A percentile compares a stretch with the other conserved stretches of the same genome.
Evolutionary conservation across 2,113 vertebrate species (phyloP).

Genomic region (Sus scrofa): DNA sequence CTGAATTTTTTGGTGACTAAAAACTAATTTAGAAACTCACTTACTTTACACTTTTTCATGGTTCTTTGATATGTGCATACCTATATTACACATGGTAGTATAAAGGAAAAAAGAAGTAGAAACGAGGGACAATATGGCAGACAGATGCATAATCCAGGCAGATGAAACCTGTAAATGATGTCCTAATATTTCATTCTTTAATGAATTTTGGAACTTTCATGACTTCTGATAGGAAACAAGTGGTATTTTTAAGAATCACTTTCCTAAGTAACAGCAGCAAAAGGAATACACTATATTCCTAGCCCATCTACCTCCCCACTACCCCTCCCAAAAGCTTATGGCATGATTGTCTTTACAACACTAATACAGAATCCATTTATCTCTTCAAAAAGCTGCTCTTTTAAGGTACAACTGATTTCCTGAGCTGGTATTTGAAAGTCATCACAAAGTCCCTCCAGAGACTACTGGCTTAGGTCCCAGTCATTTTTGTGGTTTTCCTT

Average conservation of each 20-base stretch:
- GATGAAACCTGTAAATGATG: neutral
- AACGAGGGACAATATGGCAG: neutral
- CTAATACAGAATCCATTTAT: neutral
- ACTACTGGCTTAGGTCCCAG: neutral
- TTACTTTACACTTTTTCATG: neutral
- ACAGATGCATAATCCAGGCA: neutral
- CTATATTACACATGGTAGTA: conserved; percentile 48
- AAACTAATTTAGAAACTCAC: conserved; percentile 54
- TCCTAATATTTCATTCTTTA: neutral
- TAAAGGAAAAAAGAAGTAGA: conserved; percentile 41
- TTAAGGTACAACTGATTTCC: neutral
- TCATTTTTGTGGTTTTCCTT: neutral
- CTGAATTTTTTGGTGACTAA: conserved; percentile 66
- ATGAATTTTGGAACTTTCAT: neutral
- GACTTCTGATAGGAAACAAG: neutral
- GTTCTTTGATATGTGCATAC: conserved; percentile 22
- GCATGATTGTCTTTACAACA: neutral
- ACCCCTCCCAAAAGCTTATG: neutral
- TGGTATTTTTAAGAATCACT: neutral
- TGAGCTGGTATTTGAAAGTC: neutral
- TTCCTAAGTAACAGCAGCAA: neutral
- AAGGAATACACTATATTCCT: neutral
- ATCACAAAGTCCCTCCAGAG: neutral
- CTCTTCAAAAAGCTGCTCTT: conserved; percentile 34
- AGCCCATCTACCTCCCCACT: neutral